Evolutionary conservation across 2,888 invertebrate genomes (phyloP).

Genomic region (Plagodis dolabraria): DNA sequence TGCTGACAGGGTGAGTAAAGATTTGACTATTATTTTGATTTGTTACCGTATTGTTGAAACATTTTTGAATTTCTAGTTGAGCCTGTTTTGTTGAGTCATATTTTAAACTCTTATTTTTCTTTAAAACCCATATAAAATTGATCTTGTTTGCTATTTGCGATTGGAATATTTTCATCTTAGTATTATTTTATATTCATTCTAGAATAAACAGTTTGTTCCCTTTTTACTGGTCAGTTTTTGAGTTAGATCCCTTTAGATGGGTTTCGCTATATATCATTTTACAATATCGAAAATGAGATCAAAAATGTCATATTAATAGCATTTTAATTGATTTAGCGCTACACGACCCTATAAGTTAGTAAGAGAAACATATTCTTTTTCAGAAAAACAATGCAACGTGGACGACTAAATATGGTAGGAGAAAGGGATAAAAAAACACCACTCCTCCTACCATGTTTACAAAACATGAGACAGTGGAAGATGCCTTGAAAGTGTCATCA

Average conservation of each 20-base stretch:
- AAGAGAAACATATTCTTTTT: too few relatives aligned
- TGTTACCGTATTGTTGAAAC: too few relatives aligned
- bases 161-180: too few relatives aligned
- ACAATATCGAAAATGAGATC: not conserved
- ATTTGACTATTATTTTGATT: too few relatives aligned
- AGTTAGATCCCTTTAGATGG: slow-evolving; percentile 2
- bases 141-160: not conserved
- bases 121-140: not conserved
- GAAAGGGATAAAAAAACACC: too few relatives aligned
- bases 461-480: slow-evolving; percentile 2
- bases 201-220: not conserved
- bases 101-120: slow-evolving; percentile 1
- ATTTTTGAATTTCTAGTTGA: slow-evolving; percentile 1
- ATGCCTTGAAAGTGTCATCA: slow-evolving; percentile 4
- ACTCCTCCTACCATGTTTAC: too few relatives aligned
- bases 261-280: not conserved
- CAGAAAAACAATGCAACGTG: too few relatives aligned
- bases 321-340: not conserved
- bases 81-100: too few relatives aligned
- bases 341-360: slow-evolving; percentile 1
- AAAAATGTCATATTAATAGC: slow-evolving; percentile 3
- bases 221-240: not conserved
- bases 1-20: too few relatives aligned
- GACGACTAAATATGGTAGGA: too few relatives aligned
- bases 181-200: not conserved